These are phyloP conservation scores for Salvelinus sp. DNA, from an alignment of 2,113 vertebrate species.

Conservation along the genomic window DNA sequence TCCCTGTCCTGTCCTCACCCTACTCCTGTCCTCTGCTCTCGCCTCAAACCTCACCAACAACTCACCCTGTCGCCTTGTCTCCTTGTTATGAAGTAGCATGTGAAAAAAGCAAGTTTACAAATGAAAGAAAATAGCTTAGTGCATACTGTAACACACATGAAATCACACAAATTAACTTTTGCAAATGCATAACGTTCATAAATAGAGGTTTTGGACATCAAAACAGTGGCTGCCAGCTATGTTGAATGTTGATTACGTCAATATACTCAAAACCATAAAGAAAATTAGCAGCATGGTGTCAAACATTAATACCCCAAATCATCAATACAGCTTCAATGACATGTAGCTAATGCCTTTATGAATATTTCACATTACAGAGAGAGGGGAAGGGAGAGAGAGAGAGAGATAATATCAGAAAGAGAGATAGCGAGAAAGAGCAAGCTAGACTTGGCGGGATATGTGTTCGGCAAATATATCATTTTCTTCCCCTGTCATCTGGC, in stretches of 20 bases:
- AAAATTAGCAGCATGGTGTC: constrained; percentile 19
- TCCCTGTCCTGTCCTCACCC: constrained; percentile 37
- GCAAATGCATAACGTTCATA: neutral
- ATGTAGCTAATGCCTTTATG: constrained; percentile 17
- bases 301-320: constrained; percentile 13
- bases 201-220: neutral
- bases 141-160: neutral
- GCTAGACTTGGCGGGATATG: neutral
- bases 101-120: neutral
- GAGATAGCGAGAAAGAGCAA: too few species aligned
- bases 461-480: neutral
- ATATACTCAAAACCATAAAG: constrained; percentile 25
- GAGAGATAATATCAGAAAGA: too few species aligned
- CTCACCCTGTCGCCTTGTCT: neutral
- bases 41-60: neutral
- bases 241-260: constrained; percentile 36
- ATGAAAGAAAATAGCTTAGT: neutral
- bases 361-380: constrained; percentile 17
- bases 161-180: neutral
- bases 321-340: constrained; percentile 18
- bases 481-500: constrained; percentile 6
- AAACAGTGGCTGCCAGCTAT: constrained; percentile 1
- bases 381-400: neutral
- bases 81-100: neutral
- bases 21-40: neutral